Evolutionary conservation across 2,888 invertebrate genomes (phyloP), one percentile per base, ranked within the genome.

Genomic region (Ectobius pallidus): DNA sequence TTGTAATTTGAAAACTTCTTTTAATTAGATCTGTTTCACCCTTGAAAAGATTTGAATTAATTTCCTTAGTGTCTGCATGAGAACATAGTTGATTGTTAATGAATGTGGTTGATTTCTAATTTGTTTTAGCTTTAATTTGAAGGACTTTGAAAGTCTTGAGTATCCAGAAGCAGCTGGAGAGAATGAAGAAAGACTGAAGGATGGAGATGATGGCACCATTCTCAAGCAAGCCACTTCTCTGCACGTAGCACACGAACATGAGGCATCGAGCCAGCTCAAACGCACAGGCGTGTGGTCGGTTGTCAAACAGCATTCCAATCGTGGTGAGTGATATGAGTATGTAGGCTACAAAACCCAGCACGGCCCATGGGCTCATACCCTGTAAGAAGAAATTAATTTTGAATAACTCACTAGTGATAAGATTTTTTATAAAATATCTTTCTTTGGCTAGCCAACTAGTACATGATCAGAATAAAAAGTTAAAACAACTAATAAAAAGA

Each of bases 281-380:
- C 1, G 87, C 79, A 7, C 87, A 85, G 0, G 90, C 90, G 77
- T 87, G 84, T 7, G 86, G 85, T 52, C 87, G 87, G 77, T 89
- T 87, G 78, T 92, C 92, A 78, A 92, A 89, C 9, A 92, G 80
- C 85, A 92, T 86, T 0, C 92, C 92, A 67, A 92, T 90, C 27
- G 89, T 84, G 0, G 90, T 90, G 16, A 92, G 82, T 0, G 91
- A 90, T 2, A 87, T 86, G 58, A 92, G 85, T 76, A 92, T 88
- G 84, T 91, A 91, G 55, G 86, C 74, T 0, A 90, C 87, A 79
- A 87, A 87, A 63, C 86, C 81, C 16, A 88, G 81, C 1, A 89
- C 88, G 2, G 87, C 85, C 14, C 88, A 77, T 46, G 89, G 88
- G 73, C 86, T 87, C 83, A 90, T 85, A 14, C 86, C 87, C 92